phyloP scores from a whole-genome alignment of 1,140 invertebrate species.

The Lineus longissimus region DNA sequence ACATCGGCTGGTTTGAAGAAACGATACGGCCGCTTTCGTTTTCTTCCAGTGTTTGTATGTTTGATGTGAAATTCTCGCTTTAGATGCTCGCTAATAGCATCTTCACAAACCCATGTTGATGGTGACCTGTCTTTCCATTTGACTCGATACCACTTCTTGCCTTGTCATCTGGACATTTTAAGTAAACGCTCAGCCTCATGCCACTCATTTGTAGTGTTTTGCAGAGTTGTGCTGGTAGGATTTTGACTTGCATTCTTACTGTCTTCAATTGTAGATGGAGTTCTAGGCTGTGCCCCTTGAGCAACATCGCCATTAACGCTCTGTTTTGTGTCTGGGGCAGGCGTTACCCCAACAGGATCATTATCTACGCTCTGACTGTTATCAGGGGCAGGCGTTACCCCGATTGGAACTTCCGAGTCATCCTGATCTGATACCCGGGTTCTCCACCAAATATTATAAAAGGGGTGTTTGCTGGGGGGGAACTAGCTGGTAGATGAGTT shows the following conservation, averaged over 20 bases:
- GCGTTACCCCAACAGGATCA: too few species aligned
- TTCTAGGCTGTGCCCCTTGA: background rate
- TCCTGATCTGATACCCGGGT: too few species aligned
- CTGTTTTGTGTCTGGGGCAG: too few species aligned
- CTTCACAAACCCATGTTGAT: background rate
- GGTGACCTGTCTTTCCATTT: background rate
- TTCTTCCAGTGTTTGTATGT: background rate
- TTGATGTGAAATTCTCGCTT: background rate
- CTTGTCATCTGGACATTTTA: background rate
- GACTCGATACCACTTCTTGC: background rate
- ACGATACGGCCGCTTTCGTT: background rate
- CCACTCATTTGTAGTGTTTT: background rate
- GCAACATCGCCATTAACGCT: background rate
- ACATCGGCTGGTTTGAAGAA: background rate
- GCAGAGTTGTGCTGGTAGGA: background rate
- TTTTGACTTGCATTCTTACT: background rate
- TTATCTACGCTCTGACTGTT: too few species aligned
- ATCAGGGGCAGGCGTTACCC: too few species aligned
- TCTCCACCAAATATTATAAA: too few species aligned
- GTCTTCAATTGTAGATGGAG: background rate
- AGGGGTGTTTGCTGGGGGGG: too few species aligned
- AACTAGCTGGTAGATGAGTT: too few species aligned
- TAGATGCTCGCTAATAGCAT: background rate
- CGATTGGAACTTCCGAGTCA: too few species aligned
- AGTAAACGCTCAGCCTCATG: background rate